Evolutionary conservation across 2,888 invertebrate genomes (phyloP).

Genomic region (Eustalomyia histrio): DNA sequence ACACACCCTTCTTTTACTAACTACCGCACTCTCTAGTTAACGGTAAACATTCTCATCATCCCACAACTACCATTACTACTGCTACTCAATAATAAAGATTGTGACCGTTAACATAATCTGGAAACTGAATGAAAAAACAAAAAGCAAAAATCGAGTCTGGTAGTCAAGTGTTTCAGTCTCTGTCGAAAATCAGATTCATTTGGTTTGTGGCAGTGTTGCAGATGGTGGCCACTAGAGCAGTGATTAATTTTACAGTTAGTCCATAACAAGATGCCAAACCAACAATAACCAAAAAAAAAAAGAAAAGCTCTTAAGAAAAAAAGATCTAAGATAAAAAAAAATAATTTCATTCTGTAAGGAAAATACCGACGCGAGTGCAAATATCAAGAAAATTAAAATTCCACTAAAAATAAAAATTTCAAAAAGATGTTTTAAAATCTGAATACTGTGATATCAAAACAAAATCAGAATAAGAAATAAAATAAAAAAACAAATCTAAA

Average conservation of each 20-base stretch:
- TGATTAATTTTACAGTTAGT: slow-evolving; percentile 78
- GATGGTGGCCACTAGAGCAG: slow-evolving; percentile 72
- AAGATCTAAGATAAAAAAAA: slow-evolving; percentile 15
- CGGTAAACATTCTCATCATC: slow-evolving; percentile 16
- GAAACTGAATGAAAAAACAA: slow-evolving; percentile 35
- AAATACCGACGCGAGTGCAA: slow-evolving; percentile 64
- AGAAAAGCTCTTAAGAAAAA: slow-evolving; percentile 54
- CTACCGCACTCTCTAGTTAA: neutral
- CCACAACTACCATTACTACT: slow-evolving; percentile 17
- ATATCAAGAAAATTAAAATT: slow-evolving; percentile 36
- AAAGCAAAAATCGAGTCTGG: slow-evolving; percentile 61
- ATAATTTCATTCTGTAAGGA: neutral
- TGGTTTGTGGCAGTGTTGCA: slow-evolving; percentile 69
- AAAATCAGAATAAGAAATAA: slow-evolving; percentile 29
- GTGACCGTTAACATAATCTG: slow-evolving; percentile 66
- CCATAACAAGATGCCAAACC: slow-evolving; percentile 76
- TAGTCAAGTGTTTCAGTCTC: slow-evolving; percentile 71
- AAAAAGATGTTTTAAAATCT: slow-evolving; percentile 43
- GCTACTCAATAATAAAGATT: slow-evolving; percentile 59
- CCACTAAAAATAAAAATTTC: slow-evolving; percentile 12
- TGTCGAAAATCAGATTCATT: slow-evolving; percentile 68
- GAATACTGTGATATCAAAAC: slow-evolving; percentile 46
- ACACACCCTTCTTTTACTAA: slow-evolving; percentile 1
- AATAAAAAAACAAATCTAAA: slow-evolving; percentile 31
- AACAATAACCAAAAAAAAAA: slow-evolving; percentile 59